Evolutionary conservation across 2,797 vertebrate genomes (phyloP).

Genomic region (Phoxinus dragarum): DNA sequence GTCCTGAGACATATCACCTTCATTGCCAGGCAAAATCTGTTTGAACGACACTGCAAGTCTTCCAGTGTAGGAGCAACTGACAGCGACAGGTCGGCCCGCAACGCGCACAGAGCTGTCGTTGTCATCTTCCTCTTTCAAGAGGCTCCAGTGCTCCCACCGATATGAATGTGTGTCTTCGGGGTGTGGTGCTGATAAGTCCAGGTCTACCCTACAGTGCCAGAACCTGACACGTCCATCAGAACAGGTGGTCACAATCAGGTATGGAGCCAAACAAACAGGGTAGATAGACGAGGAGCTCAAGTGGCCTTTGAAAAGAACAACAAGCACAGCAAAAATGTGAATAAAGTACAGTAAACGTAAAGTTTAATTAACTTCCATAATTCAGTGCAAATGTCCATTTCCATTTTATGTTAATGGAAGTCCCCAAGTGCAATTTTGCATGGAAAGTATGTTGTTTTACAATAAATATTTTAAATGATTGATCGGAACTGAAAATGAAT

Average conservation of each 20-base stretch:
- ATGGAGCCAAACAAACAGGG: conserved; percentile 96
- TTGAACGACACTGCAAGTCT: conserved; percentile 96
- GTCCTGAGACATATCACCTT: conserved; percentile 84
- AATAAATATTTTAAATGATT: background rate
- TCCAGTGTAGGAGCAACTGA: conserved; percentile 97
- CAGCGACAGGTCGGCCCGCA: conserved; percentile 91
- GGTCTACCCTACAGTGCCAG: conserved; percentile 90
- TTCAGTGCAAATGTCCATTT: background rate
- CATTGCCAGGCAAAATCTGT: conserved; percentile 83
- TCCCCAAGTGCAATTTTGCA: background rate
- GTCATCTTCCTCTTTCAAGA: conserved; percentile 94
- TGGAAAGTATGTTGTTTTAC: background rate
- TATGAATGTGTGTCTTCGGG: conserved; percentile 77
- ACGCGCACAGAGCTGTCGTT: conserved; percentile 91
- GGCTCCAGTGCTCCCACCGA: conserved; percentile 91
- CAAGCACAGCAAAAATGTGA: background rate
- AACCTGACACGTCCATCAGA: conserved; percentile 94
- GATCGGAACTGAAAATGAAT: background rate
- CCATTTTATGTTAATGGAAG: background rate
- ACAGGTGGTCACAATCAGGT: conserved; percentile 95
- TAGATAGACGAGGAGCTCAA: conserved; percentile 99
- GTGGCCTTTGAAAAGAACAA: conserved; percentile 80
- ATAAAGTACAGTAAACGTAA: background rate
- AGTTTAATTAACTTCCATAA: background rate
- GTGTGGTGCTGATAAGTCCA: conserved; percentile 62